Evolutionary conservation across 1,140 invertebrate genomes (phyloP), one percentile per base, ranked within the genome.

Genomic region (Neodiprion lecontei): DNA sequence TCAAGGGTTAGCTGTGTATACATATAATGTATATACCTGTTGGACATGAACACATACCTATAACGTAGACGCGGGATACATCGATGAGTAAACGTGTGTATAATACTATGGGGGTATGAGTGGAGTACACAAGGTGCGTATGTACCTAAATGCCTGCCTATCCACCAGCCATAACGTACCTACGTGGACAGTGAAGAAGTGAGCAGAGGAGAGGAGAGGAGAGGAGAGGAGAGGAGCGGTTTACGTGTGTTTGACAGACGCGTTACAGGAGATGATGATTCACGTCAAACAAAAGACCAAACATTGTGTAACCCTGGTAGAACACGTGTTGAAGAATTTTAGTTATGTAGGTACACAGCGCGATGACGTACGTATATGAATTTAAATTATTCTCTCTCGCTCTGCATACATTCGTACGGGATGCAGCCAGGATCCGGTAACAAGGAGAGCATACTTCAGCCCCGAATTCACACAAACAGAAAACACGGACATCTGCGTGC

Each of bases 251-350:
- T 61, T 61, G 53, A 61, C 53, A 61, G 53, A 61, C 53, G 53
- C 53, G 53, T 61, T 61, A 61, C 53, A 61, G 53, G 53, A 61
- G 53, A 40, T 40, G 28, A 78, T 85, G 84, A 85, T 83, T 85
- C 84, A 85, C 80, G 77, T 84, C 79, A 81, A 85, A 85, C 83
- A 84, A 85, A 83, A 82, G 83, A 73, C 78, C 75, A 72, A 80
- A 81, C 78, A 80, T 77, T 75, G 74, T 78, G 73, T 50, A 78
- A 74, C 73, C 65, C 74, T 72, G 78, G 73, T 74, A 71, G 73
- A 82, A 80, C 81, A 81, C 81, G 79, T 80, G 81, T 82, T 67
- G 48, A 61, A 68, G 81, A 81, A 82, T 83, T 81, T 83, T 76
- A 81, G 79, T 81, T 76, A 61, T 61, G 53, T 61, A 14, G 53